A percentile compares a stretch with the other conserved stretches of the same genome.
These are phyloP conservation scores for Simalia tracyae DNA, from an alignment of 2,797 vertebrate species.

Conservation along the genomic window DNA sequence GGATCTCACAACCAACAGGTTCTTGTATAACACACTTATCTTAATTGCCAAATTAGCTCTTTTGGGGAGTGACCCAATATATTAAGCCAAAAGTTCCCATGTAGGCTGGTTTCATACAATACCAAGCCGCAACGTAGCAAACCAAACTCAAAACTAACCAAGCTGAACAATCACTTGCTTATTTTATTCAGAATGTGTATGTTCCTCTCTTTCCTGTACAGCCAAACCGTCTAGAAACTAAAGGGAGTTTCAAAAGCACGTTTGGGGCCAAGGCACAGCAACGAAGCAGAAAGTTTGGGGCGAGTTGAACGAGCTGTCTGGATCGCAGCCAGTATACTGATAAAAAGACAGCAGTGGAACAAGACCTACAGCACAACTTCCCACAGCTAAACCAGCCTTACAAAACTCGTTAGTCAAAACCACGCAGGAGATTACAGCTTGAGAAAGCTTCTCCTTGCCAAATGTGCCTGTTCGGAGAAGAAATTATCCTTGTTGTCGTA, in stretches of 20 bases:
- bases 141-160: background rate
- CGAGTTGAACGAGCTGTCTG: background rate
- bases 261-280: background rate
- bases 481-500: background rate
- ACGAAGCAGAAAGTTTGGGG: background rate
- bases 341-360: background rate
- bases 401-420: slow-evolving; percentile 1
- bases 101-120: too few relatives aligned
- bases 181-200: background rate
- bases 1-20: background rate
- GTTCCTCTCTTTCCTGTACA: background rate
- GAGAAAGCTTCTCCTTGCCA: background rate
- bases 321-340: background rate
- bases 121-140: background rate
- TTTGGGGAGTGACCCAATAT: background rate
- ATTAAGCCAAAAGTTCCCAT: background rate
- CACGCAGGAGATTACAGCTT: slow-evolving; percentile 9
- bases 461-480: background rate
- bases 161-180: background rate
- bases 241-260: background rate
- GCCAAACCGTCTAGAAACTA: background rate
- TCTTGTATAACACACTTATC: background rate
- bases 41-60: background rate
- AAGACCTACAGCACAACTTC: background rate
- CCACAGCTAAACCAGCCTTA: background rate